Evolutionary conservation across 1,140 invertebrate species (phyloP).

Genomic region (Drosophila ogumai): DNA sequence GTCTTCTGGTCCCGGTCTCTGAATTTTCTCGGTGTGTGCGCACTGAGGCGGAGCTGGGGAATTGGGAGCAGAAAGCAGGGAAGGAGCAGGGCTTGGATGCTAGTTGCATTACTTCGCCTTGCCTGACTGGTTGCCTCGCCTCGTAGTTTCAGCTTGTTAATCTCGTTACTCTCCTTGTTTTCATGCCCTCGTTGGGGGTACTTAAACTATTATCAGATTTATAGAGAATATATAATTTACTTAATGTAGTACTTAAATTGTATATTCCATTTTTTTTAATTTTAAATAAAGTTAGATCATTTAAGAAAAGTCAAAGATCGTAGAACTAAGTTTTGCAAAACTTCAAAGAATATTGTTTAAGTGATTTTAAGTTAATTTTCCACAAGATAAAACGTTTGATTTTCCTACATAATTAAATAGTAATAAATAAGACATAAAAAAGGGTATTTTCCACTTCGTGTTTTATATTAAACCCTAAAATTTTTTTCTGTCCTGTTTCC

Average conservation of each 20-base stretch:
- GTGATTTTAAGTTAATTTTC: too few relatives aligned
- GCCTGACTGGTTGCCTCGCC: slow-evolving; percentile 64
- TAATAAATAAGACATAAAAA: background rate
- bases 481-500: slow-evolving; percentile 34
- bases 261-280: too few relatives aligned
- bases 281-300: too few relatives aligned
- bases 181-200: slow-evolving; percentile 4
- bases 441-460: slow-evolving; percentile 1
- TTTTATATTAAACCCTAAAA: too few relatives aligned
- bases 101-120: slow-evolving; percentile 48
- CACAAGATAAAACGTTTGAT: too few relatives aligned
- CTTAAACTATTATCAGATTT: background rate
- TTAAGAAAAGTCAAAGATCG: too few relatives aligned
- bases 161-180: slow-evolving; percentile 60
- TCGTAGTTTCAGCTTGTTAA: slow-evolving; percentile 78
- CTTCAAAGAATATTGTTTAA: too few relatives aligned
- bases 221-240: too few relatives aligned
- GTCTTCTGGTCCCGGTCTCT: slow-evolving; percentile 28
- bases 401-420: too few relatives aligned
- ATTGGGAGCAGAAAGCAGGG: slow-evolving; percentile 25
- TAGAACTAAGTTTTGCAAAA: too few relatives aligned
- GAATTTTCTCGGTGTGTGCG: slow-evolving; percentile 34
- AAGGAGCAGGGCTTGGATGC: slow-evolving; percentile 40
- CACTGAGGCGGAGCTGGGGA: slow-evolving; percentile 54
- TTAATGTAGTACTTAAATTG: too few relatives aligned